Conservation (phyloP, 2,797 vertebrate species). For the Onychomys torridus region DNA sequence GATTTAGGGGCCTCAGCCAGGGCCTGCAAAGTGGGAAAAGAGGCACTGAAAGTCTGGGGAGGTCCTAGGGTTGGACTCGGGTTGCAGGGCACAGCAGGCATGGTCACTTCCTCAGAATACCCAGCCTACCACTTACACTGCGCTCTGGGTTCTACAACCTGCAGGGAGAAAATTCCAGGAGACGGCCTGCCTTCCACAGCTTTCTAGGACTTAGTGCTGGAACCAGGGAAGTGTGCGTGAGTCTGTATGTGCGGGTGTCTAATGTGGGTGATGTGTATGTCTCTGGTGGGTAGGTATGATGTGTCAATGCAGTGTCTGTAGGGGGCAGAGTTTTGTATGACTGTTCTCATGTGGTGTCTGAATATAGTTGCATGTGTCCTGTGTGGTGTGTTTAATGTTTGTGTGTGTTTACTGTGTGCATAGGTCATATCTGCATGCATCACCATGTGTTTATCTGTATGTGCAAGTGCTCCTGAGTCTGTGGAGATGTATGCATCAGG, state of each 20-base stretch:
- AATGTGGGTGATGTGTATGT: not conserved
- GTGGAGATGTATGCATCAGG: not conserved
- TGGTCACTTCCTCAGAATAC: not conserved
- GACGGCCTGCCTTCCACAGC: not conserved
- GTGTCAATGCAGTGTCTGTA: not conserved
- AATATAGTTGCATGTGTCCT: not conserved
- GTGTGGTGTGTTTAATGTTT: not conserved
- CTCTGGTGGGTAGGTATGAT: not conserved
- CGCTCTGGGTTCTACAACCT: not conserved
- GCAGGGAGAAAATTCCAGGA: constrained; percentile 43
- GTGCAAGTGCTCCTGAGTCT: not conserved
- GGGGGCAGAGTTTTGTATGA: not conserved
- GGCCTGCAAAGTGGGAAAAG: constrained; percentile 2
- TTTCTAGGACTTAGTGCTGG: not conserved
- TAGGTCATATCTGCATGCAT: not conserved
- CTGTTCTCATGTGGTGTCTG: not conserved
- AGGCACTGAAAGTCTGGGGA: not conserved
- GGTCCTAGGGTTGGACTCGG: not conserved
- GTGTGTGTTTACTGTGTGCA: not conserved
- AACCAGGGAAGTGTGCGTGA: not conserved
- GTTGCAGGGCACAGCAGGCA: not conserved
- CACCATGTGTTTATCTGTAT: not conserved
- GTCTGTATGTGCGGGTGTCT: not conserved
- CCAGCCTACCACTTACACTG: not conserved
- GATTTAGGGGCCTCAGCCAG: not conserved